A percentile compares a stretch with the other conserved stretches of the same genome.
phyloP scores from a whole-genome alignment of 1,140 invertebrate genomes.

The Drosophila varians region DNA sequence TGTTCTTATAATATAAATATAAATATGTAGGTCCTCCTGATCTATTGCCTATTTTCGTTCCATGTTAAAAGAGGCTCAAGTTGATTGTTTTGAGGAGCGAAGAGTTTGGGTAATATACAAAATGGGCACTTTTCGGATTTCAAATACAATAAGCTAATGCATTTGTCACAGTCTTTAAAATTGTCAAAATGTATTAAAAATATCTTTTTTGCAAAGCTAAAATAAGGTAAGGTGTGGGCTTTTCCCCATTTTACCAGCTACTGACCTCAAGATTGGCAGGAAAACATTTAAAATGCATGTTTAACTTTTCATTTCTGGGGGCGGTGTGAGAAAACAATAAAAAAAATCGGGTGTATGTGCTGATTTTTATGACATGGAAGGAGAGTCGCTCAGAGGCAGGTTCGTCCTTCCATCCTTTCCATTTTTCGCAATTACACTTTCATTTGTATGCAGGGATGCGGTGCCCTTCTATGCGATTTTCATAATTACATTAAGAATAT shows the following conservation, averaged over 20 bases:
- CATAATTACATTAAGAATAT: slow-evolving; percentile 70
- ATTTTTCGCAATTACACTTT: slow-evolving; percentile 62
- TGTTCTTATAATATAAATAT: slow-evolving; percentile 56
- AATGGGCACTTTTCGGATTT: not conserved
- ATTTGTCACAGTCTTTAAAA: not conserved
- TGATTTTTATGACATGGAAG: slow-evolving; percentile 57
- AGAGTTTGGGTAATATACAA: slow-evolving; percentile 4
- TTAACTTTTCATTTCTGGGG: slow-evolving; percentile 45
- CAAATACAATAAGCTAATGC: not conserved
- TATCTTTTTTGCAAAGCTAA: too few species aligned
- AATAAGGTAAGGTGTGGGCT: too few species aligned
- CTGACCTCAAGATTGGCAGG: too few species aligned
- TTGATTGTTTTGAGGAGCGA: not conserved
- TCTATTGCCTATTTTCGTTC: slow-evolving; percentile 38
- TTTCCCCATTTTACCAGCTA: too few species aligned
- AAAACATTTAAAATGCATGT: slow-evolving; percentile 48
- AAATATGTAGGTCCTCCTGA: slow-evolving; percentile 36
- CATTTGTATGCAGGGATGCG: slow-evolving; percentile 66
- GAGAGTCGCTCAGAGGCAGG: slow-evolving; percentile 1
- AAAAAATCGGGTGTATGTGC: slow-evolving; percentile 14
- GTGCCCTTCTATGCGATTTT: slow-evolving; percentile 20
- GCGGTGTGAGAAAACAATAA: slow-evolving; percentile 35
- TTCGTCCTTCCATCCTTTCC: slow-evolving; percentile 9
- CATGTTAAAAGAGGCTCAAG: not conserved
- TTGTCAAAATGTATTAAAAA: too few species aligned